A percentile compares a stretch with the other conserved stretches of the same genome.
Conservation (phyloP, 2,113 vertebrate genomes). For the Melanocharis versteri region DNA sequence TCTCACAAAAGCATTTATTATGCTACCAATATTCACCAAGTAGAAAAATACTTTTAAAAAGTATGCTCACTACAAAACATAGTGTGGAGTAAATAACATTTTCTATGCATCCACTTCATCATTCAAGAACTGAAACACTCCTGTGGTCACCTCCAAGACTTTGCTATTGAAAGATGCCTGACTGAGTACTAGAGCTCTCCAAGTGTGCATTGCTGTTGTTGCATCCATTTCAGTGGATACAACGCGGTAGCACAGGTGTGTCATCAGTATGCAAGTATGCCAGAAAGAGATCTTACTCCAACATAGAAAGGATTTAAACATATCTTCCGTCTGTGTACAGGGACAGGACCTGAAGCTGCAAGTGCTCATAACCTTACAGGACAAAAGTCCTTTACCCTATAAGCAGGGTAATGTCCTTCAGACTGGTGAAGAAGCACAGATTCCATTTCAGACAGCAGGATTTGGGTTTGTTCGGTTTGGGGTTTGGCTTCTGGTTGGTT, state of each 20-base stretch:
- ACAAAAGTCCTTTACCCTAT: neutral
- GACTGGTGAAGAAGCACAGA: neutral
- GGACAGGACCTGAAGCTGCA: neutral
- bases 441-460: neutral
- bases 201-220: neutral
- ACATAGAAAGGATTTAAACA: neutral
- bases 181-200: neutral
- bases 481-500: neutral
- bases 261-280: neutral
- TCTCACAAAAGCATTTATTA: neutral
- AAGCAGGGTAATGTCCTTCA: neutral
- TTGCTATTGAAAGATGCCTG: neutral
- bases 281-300: neutral
- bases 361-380: neutral
- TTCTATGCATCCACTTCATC: neutral
- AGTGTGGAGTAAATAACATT: neutral
- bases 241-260: rapidly evolving
- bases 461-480: neutral
- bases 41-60: neutral
- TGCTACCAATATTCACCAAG: neutral
- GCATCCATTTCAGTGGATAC: neutral
- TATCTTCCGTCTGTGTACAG: neutral
- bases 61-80: neutral
- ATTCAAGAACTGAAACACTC: neutral
- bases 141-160: neutral